Conservation (phyloP, 1,140 invertebrate genomes). For the Aphidius ervi region DNA sequence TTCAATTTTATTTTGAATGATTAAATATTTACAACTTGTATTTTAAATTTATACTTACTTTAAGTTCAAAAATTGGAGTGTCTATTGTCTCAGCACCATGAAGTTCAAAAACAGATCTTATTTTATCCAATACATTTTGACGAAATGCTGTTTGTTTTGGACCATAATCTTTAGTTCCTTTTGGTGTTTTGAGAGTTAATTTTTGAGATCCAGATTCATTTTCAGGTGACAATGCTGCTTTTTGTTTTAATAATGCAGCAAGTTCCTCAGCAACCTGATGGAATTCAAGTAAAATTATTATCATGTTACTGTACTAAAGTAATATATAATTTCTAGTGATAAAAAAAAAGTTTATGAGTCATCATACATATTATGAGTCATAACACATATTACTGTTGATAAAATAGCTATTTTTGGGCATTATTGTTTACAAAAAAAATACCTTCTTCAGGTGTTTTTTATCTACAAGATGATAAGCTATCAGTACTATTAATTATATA, state of each 20-base stretch:
- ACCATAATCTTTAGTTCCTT: slow-evolving; percentile 94
- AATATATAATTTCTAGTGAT: too few species aligned
- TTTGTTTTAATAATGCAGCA: slow-evolving; percentile 72
- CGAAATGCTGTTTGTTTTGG: slow-evolving; percentile 93
- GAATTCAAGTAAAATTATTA: background rate
- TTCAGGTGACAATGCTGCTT: slow-evolving; percentile 66
- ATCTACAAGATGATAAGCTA: too few species aligned
- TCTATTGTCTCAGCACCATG: slow-evolving; percentile 99
- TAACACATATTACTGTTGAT: background rate
- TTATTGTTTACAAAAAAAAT: too few species aligned
- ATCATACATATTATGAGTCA: too few species aligned
- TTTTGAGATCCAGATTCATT: slow-evolving; percentile 62
- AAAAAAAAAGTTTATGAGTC: too few species aligned
- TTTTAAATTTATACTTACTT: slow-evolving; percentile 58
- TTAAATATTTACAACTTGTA: too few species aligned
- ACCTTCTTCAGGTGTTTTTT: background rate
- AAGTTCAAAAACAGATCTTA: slow-evolving; percentile 87
- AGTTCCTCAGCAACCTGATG: slow-evolving; percentile 76
- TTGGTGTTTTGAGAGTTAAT: slow-evolving; percentile 85
- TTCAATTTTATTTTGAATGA: background rate
- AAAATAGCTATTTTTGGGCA: slow-evolving; percentile 9
- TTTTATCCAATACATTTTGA: slow-evolving; percentile 83
- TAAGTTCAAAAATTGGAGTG: slow-evolving; percentile 98
- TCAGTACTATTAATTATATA: too few species aligned
- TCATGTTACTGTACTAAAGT: background rate